These are phyloP conservation scores for Aphis gossypii DNA, from an alignment of 1,140 invertebrate species.

Conservation along the genomic window DNA sequence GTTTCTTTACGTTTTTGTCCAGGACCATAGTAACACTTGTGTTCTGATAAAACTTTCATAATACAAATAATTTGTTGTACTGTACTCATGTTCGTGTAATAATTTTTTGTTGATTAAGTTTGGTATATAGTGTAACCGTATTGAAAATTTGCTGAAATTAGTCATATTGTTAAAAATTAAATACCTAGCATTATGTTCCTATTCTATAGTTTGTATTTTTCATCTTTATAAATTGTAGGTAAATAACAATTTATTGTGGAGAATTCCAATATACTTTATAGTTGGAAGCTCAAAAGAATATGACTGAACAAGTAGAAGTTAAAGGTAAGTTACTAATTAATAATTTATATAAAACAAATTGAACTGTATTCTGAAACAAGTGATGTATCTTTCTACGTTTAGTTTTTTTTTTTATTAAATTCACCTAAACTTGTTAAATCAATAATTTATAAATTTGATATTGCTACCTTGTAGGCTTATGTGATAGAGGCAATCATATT, in stretches of 20 bases:
- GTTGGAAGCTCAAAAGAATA: background rate
- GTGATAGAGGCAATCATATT: background rate
- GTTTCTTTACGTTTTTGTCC: background rate
- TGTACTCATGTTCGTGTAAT: background rate
- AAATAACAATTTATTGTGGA: background rate
- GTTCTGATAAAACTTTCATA: constrained; percentile 36
- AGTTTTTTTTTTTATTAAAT: too few species aligned
- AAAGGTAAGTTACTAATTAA: constrained; percentile 22
- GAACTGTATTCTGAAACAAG: background rate
- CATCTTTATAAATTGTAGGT: background rate
- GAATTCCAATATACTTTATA: background rate
- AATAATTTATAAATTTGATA: background rate
- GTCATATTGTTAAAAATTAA: background rate
- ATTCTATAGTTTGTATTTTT: background rate
- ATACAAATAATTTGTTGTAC: constrained; percentile 17
- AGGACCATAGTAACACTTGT: background rate
- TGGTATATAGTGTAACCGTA: background rate
- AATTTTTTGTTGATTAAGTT: background rate
- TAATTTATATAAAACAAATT: background rate
- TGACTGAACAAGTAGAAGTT: constrained; percentile 56
- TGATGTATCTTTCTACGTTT: background rate
- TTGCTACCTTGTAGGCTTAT: background rate
- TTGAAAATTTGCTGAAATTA: background rate
- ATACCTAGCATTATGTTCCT: background rate
- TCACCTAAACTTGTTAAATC: background rate